Evolutionary conservation across 2,888 invertebrate genomes (phyloP), one percentile per base, ranked within the genome.

Genomic region (Reticulitermes lucifugus): DNA sequence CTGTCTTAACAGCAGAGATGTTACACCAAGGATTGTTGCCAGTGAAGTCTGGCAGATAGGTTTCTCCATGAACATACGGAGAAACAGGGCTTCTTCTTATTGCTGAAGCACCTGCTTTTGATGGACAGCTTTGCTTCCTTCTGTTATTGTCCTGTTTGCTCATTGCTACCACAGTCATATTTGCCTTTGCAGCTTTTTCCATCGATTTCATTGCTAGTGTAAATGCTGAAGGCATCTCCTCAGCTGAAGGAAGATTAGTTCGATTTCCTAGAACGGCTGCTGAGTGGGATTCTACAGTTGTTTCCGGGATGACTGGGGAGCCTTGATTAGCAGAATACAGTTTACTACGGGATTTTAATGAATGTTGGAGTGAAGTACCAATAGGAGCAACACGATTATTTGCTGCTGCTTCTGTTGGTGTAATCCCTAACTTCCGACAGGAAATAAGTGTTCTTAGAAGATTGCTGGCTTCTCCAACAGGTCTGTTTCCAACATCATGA

Each of bases 101-200:
- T 29, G 59, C 46, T 14, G 81, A 51, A 41, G 82, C 75, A 43
- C 71, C 86, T 41, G 87, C 80, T 79, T 81, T 86, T 60, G 85
- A 59, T 2, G 96, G 96, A 90, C 94, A 96, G 89, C 95, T 95
- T 90, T 96, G 96, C 91, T 96, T 96, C 91, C 96, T 93, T 87
- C 96, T 93, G 87, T 95, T 95, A 80, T 94, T 94, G 85, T 93
- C 93, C 86, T 92, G 79, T 71, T 85, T 85, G n/a, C 21, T 51
- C 4, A 75, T 6, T 10, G 80, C 22, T n/a, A 59, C 43, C 10
- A 55, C 2, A 43, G 81, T 25, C 41, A 55, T 43, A 46, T 65
- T 81, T 71, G 84, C 83, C 29, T 22, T 60, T 18, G 79, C 60
- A 29, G 71, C n/a, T 60, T 25, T 46, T 22, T 79, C 83, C 73